A percentile compares a stretch with the other conserved stretches of the same genome.
Evolutionary conservation across 2,797 vertebrate genomes (phyloP).

Genomic region (Helostoma temminkii): DNA sequence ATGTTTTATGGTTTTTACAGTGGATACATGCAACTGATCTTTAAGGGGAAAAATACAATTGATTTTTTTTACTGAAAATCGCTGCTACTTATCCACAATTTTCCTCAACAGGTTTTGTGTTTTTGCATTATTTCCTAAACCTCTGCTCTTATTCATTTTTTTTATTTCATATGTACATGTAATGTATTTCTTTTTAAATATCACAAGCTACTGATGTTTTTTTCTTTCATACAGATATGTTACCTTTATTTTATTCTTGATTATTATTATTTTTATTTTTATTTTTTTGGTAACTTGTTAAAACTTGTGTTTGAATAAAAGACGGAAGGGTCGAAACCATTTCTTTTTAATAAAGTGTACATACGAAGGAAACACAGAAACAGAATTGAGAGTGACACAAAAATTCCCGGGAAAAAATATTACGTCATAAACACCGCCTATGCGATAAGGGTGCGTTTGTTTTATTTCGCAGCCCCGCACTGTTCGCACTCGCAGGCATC

Average conservation of each 20-base stretch:
- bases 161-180: background rate
- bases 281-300: background rate
- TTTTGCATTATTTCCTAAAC: no score
- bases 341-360: background rate
- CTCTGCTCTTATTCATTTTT: background rate
- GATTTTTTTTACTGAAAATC: no score
- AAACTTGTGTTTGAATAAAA: background rate
- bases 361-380: background rate
- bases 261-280: background rate
- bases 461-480: accelerated
- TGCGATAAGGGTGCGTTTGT: background rate
- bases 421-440: conserved; percentile 13
- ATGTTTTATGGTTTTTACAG: no score
- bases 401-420: conserved; percentile 44
- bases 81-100: no score
- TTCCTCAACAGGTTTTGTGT: no score
- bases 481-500: accelerated
- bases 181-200: no score
- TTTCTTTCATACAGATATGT: background rate
- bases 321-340: background rate
- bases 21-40: no score
- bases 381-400: background rate
- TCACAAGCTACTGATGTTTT: background rate
- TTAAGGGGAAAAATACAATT: no score
- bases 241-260: no score